Conservation (phyloP, 2,888 invertebrate species). For the Aspidiotus destructor region DNA sequence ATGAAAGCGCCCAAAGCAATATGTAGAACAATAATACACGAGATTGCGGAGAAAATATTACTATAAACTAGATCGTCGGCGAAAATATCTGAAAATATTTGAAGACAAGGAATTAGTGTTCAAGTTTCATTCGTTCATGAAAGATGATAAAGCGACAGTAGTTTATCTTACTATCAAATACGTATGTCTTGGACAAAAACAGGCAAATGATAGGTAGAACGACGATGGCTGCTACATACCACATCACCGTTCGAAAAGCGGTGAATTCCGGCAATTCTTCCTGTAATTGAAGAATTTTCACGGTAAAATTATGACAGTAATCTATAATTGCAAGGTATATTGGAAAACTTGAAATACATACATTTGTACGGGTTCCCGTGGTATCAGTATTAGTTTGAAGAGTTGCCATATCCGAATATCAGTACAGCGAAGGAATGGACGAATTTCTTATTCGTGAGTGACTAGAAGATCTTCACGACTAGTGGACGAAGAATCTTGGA, state of each 20-base stretch:
- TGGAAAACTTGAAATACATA: too few species aligned
- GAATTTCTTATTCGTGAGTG: too few species aligned
- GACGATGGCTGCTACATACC: constrained; percentile 17
- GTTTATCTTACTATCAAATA: constrained; percentile 22
- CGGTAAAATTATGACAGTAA: too few species aligned
- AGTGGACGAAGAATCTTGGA: too few species aligned
- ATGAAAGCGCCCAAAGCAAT: constrained; percentile 68
- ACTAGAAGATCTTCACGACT: too few species aligned
- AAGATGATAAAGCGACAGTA: too few species aligned
- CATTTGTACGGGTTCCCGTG: too few species aligned
- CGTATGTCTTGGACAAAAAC: constrained; percentile 8
- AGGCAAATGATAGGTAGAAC: constrained; percentile 19
- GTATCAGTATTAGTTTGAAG: too few species aligned
- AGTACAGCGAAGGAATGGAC: too few species aligned
- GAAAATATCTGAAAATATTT: constrained; percentile 45
- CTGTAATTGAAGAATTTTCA: background rate
- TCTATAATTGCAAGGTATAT: too few species aligned
- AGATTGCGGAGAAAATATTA: constrained; percentile 68
- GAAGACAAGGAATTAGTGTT: background rate
- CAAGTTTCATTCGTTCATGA: too few species aligned
- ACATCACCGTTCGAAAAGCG: constrained; percentile 15
- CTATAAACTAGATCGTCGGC: constrained; percentile 47
- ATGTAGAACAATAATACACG: constrained; percentile 65
- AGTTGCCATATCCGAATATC: too few species aligned
- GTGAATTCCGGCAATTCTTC: constrained; percentile 24